Conservation (phyloP, 2,888 invertebrate genomes). For the Tenodera sinensis region DNA sequence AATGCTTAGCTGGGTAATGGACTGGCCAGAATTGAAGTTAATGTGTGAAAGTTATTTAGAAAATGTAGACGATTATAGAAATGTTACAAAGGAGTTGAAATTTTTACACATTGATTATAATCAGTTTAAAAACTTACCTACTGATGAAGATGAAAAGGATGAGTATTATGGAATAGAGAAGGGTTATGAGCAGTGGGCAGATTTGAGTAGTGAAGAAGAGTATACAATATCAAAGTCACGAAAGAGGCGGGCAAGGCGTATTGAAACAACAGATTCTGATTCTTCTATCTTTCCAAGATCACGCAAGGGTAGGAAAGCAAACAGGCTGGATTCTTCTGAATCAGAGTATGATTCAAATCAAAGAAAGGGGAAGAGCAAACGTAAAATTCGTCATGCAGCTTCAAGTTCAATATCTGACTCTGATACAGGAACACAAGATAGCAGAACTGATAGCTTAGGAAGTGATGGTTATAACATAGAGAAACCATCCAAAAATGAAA, state of each 20-base stretch:
- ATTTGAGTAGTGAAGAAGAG: conserved; percentile 31
- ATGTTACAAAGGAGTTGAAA: conserved; percentile 67
- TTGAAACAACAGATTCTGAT: conserved; percentile 22
- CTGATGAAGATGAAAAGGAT: conserved; percentile 50
- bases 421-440: conserved; percentile 50
- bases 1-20: conserved; percentile 65
- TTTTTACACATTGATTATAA: conserved; percentile 69
- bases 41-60: conserved; percentile 54
- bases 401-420: conserved; percentile 42
- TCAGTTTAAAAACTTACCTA: conserved; percentile 62
- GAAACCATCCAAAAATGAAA: background rate
- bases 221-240: background rate
- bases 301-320: conserved; percentile 39
- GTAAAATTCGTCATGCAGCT: conserved; percentile 25
- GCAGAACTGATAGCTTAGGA: conserved; percentile 40
- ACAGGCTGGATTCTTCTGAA: conserved; percentile 43
- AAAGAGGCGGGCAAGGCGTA: conserved; percentile 9
- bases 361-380: conserved; percentile 38
- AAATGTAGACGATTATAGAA: conserved; percentile 44
- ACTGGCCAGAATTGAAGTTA: conserved; percentile 54
- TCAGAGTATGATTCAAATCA: conserved; percentile 43
- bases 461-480: conserved; percentile 22
- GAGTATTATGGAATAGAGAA: conserved; percentile 62
- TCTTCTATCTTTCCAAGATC: conserved; percentile 34
- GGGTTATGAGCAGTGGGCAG: conserved; percentile 51